Conservation (phyloP, 2,888 invertebrate species). For the Epinotia demarniana region DNA sequence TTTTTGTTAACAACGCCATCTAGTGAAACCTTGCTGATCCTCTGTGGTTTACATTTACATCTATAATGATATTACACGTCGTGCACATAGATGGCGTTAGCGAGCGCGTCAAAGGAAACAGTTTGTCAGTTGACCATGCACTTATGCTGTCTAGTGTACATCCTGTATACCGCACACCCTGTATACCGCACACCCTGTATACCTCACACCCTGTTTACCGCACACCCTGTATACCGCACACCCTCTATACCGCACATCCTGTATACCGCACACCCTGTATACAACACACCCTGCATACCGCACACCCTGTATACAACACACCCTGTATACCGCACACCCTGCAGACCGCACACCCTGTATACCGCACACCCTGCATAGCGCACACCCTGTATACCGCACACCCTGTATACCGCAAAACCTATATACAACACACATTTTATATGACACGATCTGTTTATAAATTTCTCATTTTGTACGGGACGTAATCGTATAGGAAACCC, state of each 20-base stretch:
- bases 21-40: too few species aligned
- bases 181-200: constrained; percentile 23
- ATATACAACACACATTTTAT: background rate
- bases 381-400: background rate
- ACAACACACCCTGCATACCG: background rate
- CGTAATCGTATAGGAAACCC: background rate
- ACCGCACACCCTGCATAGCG: background rate
- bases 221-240: constrained; percentile 34
- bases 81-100: too few species aligned
- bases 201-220: constrained; percentile 6
- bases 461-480: too few species aligned
- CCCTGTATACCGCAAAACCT: background rate
- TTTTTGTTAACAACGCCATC: too few species aligned
- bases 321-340: background rate
- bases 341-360: background rate
- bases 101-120: too few species aligned
- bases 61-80: too few species aligned
- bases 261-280: background rate
- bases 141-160: too few species aligned
- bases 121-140: too few species aligned
- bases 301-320: background rate
- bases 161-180: constrained; percentile 33
- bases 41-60: too few species aligned
- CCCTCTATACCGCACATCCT: background rate
- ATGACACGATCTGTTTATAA: too few species aligned